Evolutionary conservation across 2,113 vertebrate species (phyloP).

Genomic region (Dasyprocta punctata): DNA sequence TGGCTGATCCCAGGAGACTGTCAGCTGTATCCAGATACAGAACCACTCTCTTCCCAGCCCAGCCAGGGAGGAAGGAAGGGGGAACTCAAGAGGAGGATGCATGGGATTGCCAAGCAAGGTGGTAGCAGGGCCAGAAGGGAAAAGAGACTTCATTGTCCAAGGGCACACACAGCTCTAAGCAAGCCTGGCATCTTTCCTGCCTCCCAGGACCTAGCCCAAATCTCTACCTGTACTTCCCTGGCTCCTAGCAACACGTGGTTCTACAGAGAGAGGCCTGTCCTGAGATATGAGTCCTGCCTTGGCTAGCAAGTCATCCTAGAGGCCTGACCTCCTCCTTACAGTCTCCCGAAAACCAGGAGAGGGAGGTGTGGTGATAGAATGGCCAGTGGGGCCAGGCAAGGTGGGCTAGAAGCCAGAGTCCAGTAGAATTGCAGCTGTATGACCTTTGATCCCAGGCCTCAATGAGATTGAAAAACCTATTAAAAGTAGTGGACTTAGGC

Average conservation of each 20-base stretch:
- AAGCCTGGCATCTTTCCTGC: background rate
- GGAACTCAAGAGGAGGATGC: background rate
- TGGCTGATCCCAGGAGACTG: conserved; percentile 61
- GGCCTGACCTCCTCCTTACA: background rate
- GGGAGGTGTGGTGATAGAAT: background rate
- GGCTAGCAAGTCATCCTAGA: background rate
- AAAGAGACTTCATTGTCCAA: conserved; percentile 57
- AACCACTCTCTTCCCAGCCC: background rate
- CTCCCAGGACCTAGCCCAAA: background rate
- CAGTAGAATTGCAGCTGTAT: background rate
- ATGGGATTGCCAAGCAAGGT: conserved; percentile 38
- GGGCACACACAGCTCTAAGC: background rate
- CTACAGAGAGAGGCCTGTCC: background rate
- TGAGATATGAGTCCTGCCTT: background rate
- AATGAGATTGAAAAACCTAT: background rate
- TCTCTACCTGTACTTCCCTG: background rate
- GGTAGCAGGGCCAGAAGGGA: background rate
- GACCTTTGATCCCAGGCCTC: background rate
- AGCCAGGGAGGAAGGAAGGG: conserved; percentile 58
- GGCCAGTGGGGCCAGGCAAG: background rate
- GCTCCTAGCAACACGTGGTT: background rate
- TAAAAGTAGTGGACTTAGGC: background rate
- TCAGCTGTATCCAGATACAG: conserved; percentile 37
- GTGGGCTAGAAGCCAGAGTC: background rate
- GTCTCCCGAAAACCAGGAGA: background rate